Percentiles rank a stretch among this genome's conserved stretches.
Evolutionary conservation across 2,113 vertebrate genomes (phyloP).

Genomic region (Carlito syrichta): DNA sequence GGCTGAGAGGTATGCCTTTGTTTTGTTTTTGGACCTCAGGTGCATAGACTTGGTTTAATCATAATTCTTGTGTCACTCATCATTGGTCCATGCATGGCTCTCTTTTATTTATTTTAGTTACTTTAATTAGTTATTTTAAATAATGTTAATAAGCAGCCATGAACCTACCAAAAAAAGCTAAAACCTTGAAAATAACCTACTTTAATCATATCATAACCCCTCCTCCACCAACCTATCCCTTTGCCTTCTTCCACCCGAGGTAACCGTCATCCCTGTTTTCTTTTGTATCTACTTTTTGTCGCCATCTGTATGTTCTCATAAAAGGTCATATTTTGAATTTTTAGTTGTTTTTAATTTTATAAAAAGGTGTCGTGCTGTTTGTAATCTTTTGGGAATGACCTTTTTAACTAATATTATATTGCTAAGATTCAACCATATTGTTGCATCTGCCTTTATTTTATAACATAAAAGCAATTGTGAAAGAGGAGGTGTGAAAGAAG

Average conservation of each 20-base stretch:
- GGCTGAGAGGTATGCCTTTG: conserved; percentile 78
- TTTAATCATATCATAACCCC: conserved; percentile 56
- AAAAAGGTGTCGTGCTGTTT: conserved; percentile 65
- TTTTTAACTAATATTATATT: conserved; percentile 56
- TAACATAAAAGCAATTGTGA: conserved; percentile 43
- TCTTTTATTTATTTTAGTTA: conserved; percentile 70
- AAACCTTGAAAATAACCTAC: conserved; percentile 60
- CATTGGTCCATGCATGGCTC: conserved; percentile 78
- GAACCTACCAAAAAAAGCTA: conserved; percentile 66
- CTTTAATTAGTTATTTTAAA: conserved; percentile 68
- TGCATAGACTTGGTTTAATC: conserved; percentile 76
- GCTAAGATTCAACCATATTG: conserved; percentile 63
- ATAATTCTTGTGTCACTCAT: conserved; percentile 74
- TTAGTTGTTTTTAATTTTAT: conserved; percentile 65
- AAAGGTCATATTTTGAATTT: conserved; percentile 51
- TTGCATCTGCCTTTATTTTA: conserved; percentile 64
- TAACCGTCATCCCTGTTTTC: conserved; percentile 55
- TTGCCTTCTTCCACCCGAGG: conserved; percentile 49
- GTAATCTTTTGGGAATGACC: conserved; percentile 63
- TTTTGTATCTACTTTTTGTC: conserved; percentile 70
- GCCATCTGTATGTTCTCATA: conserved; percentile 70
- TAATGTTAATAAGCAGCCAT: conserved; percentile 71
- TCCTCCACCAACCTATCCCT: not conserved
- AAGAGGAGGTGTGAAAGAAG: conserved; percentile 35
- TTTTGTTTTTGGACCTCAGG: conserved; percentile 77